Evolutionary conservation across 2,797 vertebrate genomes (phyloP), one percentile per base, ranked within the genome.

Genomic region (Gymnopithys bicolor): DNA sequence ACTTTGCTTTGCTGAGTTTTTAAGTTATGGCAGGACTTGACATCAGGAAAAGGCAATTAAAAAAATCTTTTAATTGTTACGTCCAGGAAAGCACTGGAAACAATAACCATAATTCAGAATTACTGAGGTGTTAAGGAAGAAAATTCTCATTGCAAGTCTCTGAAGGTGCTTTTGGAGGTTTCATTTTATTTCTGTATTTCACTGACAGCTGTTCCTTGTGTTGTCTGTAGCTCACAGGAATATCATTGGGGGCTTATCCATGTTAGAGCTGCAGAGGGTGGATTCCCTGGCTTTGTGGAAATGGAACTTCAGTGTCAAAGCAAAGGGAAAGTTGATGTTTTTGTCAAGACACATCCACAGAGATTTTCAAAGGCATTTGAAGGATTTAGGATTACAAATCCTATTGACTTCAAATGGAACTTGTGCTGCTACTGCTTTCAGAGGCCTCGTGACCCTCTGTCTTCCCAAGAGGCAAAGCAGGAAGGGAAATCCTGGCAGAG

Each of bases 301-400:
- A 84, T 81, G 59, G 37, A 71, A 56, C 59, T 93, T 86, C 24
- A 49, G 27, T 79, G 67, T 81, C 66, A 89, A 67, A 93, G 69
- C 58, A 78, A 93, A 89, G 27, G 51, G 39, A 35, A 71, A 70
- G 66, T 63, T 76, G 79, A 53, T 76, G 63, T 13, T 96, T 93
- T 90, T 76, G 82, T 90, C 94, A 82, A 86, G 59, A 46, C 46
- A 28, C 33, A 69, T 76, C 82, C 87, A 55, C 73, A 28, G 76
- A 49, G 76, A 52, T 86, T 91, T 93, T 70, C 56, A 81, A 67
- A 92, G n/a, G 58, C 59, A 49, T 94, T 90, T 23, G 30, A 46
- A 56, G 63, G 91, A 93, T 93, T 95, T 95, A 67, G 87, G 63
- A 81, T 94, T 92, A 86, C 79, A 96, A 93, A 93, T 91, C 63